Evolutionary conservation across 2,113 vertebrate species (phyloP).

Genomic region (Mesitornis unicolor): DNA sequence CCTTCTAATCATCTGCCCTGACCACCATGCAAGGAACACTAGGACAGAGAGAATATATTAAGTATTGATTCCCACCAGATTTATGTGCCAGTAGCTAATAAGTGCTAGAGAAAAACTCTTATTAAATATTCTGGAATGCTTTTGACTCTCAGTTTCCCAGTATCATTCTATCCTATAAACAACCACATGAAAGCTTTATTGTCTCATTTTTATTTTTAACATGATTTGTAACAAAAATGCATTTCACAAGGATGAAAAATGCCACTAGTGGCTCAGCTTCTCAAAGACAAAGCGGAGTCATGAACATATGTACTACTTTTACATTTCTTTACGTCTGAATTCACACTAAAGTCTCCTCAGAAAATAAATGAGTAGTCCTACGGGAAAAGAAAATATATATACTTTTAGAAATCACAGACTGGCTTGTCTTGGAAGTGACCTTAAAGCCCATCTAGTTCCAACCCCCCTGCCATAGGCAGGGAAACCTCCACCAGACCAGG

Average conservation of each 20-base stretch:
- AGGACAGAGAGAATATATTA: not conserved
- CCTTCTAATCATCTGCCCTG: not conserved
- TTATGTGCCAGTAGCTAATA: not conserved
- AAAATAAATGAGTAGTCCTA: not conserved
- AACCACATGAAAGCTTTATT: not conserved
- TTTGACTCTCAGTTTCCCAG: not conserved
- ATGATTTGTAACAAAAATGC: not conserved
- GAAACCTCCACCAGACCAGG: no score
- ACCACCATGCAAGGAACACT: not conserved
- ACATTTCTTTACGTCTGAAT: not conserved
- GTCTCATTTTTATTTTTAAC: not conserved
- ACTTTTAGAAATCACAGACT: not conserved
- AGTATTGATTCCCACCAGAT: not conserved
- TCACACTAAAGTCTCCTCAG: not conserved
- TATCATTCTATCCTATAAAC: not conserved
- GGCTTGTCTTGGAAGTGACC: no score
- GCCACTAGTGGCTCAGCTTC: not conserved
- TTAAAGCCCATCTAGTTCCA: no score
- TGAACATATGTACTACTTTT: not conserved
- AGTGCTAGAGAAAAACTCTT: not conserved
- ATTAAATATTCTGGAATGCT: not conserved
- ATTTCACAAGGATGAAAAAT: not conserved
- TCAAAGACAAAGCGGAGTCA: not conserved
- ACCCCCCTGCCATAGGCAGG: no score
- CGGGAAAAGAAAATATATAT: not conserved